Conservation (phyloP, 2,888 invertebrate genomes). For the Dicyrtomina minuta region DNA sequence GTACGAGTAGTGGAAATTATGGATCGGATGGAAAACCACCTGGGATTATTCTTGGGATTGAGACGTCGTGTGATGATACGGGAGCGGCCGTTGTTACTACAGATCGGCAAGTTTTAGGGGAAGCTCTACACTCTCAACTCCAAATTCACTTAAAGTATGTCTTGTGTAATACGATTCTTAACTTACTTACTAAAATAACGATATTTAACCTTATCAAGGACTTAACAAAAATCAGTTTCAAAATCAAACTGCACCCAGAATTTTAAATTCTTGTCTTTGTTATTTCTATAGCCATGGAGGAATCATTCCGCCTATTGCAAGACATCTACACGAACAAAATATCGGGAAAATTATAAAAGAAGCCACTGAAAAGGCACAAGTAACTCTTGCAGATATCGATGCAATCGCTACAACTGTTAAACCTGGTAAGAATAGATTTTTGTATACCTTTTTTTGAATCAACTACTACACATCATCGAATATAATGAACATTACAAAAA, state of each 20-base stretch:
- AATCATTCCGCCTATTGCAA: slow-evolving; percentile 83
- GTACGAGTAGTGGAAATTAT: not conserved
- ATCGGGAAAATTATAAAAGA: slow-evolving; percentile 72
- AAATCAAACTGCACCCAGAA: too few relatives aligned
- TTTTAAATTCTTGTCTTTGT: too few relatives aligned
- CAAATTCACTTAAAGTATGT: slow-evolving; percentile 70
- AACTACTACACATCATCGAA: not conserved
- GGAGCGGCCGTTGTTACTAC: slow-evolving; percentile 83
- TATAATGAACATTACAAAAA: too few relatives aligned
- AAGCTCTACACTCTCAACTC: slow-evolving; percentile 79
- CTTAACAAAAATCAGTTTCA: too few relatives aligned
- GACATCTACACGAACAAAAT: slow-evolving; percentile 74
- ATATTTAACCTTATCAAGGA: too few relatives aligned
- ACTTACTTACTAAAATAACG: not conserved
- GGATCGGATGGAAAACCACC: slow-evolving; percentile 2
- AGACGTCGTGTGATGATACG: slow-evolving; percentile 97
- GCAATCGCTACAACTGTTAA: slow-evolving; percentile 89
- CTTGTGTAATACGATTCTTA: slow-evolving; percentile 5
- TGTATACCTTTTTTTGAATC: slow-evolving; percentile 12
- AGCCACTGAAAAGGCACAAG: slow-evolving; percentile 65
- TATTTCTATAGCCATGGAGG: slow-evolving; percentile 70
- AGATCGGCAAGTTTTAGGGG: slow-evolving; percentile 72
- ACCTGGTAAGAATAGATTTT: slow-evolving; percentile 63
- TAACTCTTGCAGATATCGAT: slow-evolving; percentile 69
- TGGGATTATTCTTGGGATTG: slow-evolving; percentile 76